Base-by-base conservation (phyloP, 1,140 invertebrate genomes). In the Belonocnema kinseyi region DNA sequence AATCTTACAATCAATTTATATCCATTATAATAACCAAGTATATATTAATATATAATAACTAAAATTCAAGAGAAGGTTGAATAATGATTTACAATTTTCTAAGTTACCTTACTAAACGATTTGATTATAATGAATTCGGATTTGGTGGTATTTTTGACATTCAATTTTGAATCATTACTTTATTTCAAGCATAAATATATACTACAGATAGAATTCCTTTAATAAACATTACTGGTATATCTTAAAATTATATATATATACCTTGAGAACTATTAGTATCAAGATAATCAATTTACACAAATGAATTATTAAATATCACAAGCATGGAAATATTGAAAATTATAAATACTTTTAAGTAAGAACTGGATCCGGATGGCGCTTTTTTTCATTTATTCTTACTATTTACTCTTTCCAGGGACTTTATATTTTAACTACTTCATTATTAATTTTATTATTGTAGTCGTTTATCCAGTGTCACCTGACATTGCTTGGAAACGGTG, bases 351-450 rank as follows among this genome's bases (percentile, higher is more conserved):
- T 58, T 58, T 13, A 16, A 3, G 14, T 10, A 2, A n/a, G 61
- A 66, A 66, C 61, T 66, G 61, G 40, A 33, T 66, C 61, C 61
- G 8, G 26, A 66, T 40, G 61, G 61, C 8, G 26, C n/a, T 61
- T n/a, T 54, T n/a, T 61, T 61, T 12, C 33, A 33, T 66, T 33
- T 4, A 61, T 4, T 26, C 11, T 10, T 12, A 21, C 11, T 19
- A 33, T 1, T 4, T 40, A 66, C 10, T 33, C 58, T 61, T n/a
- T 54, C 2, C 26, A 66, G 33, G 33, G 40, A 61, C 3, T 33
- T 66, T 46, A 33, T 66, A n/a, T 26, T 61, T 33, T 14, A 33
- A 40, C 16, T 40, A 66, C 33, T 40, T 66, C 17, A 21, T 56
- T 3, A 40, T 66, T 66, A 5, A 40, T 46, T 66, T 40, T 33